Percentiles rank a stretch among this genome's conserved stretches.
These are phyloP conservation scores for Alexandromys fortis DNA, from an alignment of 2,113 vertebrate genomes.

Conservation along the genomic window DNA sequence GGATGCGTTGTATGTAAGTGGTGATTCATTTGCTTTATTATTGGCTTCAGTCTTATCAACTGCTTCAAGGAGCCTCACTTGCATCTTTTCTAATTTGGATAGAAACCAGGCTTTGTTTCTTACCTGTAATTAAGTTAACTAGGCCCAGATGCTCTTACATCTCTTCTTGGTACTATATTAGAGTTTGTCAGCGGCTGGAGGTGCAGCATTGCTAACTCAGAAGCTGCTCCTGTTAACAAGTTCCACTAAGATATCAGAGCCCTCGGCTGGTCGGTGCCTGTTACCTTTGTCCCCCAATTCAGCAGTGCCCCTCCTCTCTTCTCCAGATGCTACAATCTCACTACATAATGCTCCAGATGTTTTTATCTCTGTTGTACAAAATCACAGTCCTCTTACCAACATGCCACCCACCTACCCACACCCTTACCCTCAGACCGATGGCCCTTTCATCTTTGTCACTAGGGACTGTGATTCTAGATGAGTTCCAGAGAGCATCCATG, in stretches of 20 bases:
- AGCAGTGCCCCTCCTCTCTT: neutral
- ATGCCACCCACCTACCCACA: neutral
- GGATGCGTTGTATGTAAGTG: slow-evolving; percentile 4
- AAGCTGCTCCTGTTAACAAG: neutral
- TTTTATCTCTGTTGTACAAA: neutral
- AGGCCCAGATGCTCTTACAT: slow-evolving; percentile 39
- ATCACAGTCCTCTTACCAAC: neutral
- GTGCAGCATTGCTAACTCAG: slow-evolving; percentile 23
- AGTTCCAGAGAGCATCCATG: neutral
- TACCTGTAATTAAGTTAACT: neutral
- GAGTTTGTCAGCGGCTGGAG: neutral
- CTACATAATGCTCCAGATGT: neutral
- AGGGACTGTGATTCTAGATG: neutral
- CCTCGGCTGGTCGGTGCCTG: neutral
- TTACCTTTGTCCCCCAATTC: neutral
- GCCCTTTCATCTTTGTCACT: neutral
- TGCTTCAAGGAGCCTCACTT: neutral
- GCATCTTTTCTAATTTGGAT: neutral
- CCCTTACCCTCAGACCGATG: neutral
- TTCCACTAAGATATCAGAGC: neutral
- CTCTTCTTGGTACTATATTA: slow-evolving; percentile 14
- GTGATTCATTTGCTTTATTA: slow-evolving; percentile 32
- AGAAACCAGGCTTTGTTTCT: slow-evolving; percentile 38
- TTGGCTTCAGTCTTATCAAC: neutral
- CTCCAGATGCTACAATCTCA: neutral